Evolutionary conservation across 2,888 invertebrate species (phyloP).

Genomic region (Melanchra persicariae): DNA sequence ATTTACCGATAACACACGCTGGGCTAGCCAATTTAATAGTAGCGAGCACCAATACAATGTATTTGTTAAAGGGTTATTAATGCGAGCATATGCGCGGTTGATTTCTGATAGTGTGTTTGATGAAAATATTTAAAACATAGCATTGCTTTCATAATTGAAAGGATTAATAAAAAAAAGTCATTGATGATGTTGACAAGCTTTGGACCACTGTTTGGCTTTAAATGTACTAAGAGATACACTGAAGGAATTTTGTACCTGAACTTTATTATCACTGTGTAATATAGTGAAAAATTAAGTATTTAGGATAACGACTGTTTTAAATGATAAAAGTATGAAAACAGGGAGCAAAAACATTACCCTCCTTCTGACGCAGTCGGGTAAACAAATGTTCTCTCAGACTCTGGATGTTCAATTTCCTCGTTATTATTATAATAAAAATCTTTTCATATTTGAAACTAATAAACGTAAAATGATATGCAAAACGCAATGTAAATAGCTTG

Average conservation of each 20-base stretch:
- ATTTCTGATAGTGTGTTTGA: background rate
- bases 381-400: background rate
- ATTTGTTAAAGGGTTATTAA: conserved; percentile 9
- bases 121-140: background rate
- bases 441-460: background rate
- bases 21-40: conserved; percentile 30
- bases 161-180: background rate
- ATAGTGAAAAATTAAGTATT: too few relatives aligned
- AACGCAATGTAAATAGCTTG: background rate
- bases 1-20: conserved; percentile 28
- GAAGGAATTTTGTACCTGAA: too few relatives aligned
- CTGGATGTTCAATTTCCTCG: background rate
- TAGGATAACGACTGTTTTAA: too few relatives aligned
- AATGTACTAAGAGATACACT: too few relatives aligned
- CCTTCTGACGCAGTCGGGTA: too few relatives aligned
- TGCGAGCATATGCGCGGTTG: background rate
- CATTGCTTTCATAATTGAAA: background rate
- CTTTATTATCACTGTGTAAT: too few relatives aligned
- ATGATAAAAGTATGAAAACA: too few relatives aligned
- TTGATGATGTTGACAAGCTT: background rate
- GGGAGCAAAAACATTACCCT: too few relatives aligned
- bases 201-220: too few relatives aligned
- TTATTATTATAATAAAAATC: background rate
- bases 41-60: conserved; percentile 15
- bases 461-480: background rate